Percentiles rank a stretch among this genome's conserved stretches.
Evolutionary conservation across 1,140 invertebrate genomes (phyloP).

Genomic region (Philotrypesis tridentata): DNA sequence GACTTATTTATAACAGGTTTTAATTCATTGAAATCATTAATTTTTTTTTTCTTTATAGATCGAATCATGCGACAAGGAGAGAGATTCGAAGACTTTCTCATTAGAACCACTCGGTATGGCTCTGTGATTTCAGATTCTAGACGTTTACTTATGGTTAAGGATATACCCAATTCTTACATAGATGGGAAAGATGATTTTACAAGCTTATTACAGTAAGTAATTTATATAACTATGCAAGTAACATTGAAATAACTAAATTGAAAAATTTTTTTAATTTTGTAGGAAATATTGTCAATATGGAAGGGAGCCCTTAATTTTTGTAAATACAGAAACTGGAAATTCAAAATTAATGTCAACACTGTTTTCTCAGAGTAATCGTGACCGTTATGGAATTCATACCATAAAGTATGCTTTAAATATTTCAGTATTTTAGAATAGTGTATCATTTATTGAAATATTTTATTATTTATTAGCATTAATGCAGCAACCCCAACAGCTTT

Average conservation of each 20-base stretch:
- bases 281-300: slow-evolving; percentile 78
- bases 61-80: slow-evolving; percentile 74
- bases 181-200: slow-evolving; percentile 77
- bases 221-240: slow-evolving; percentile 14
- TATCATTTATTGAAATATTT: slow-evolving; percentile 13
- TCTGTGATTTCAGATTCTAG: slow-evolving; percentile 76
- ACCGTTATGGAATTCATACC: slow-evolving; percentile 77
- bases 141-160: slow-evolving; percentile 80
- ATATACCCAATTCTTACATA: slow-evolving; percentile 83
- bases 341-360: slow-evolving; percentile 76
- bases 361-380: slow-evolving; percentile 77
- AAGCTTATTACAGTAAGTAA: slow-evolving; percentile 78
- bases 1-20: neutral
- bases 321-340: slow-evolving; percentile 79
- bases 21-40: slow-evolving; percentile 4
- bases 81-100: slow-evolving; percentile 80
- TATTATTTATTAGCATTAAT: slow-evolving; percentile 76
- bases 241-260: slow-evolving; percentile 27
- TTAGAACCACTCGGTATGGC: slow-evolving; percentile 80
- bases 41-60: slow-evolving; percentile 51
- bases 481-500: slow-evolving; percentile 77
- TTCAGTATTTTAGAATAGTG: slow-evolving; percentile 14
- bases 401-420: slow-evolving; percentile 75
- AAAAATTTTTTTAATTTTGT: slow-evolving; percentile 61
- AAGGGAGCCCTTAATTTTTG: slow-evolving; percentile 81